phyloP scores from a whole-genome alignment of 2,113 vertebrate genomes.

The Cyprinodon variegatus region DNA sequence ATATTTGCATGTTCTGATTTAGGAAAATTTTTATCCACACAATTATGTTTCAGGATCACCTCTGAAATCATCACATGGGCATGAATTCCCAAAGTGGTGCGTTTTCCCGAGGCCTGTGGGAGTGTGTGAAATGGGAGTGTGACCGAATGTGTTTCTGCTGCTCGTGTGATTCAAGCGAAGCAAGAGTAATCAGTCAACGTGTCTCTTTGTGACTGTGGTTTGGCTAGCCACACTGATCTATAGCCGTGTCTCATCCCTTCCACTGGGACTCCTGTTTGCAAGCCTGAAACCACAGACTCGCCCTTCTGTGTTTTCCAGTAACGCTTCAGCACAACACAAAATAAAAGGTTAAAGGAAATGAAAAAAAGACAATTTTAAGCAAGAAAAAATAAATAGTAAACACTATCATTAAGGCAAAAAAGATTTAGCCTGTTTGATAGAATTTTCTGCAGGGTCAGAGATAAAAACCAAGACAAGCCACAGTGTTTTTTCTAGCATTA shows the following conservation, averaged over 20 bases:
- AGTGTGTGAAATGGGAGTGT: constrained; percentile 56
- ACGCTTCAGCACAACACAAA: not conserved
- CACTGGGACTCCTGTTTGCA: constrained; percentile 67
- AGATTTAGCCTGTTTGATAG: not conserved
- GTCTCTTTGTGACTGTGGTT: constrained; percentile 39
- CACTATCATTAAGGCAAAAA: not conserved
- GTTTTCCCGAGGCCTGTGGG: constrained; percentile 50
- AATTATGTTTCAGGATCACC: constrained; percentile 27
- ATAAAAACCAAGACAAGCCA: too few relatives aligned
- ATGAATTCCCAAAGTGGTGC: constrained; percentile 47
- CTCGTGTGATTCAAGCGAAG: constrained; percentile 64
- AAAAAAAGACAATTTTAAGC: not conserved
- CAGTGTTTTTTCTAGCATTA: not conserved
- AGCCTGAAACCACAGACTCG: constrained; percentile 66
- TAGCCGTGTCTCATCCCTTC: constrained; percentile 58
- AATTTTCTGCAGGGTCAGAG: too few relatives aligned
- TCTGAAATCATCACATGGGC: constrained; percentile 21
- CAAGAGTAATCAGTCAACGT: constrained; percentile 34
- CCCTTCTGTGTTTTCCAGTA: constrained; percentile 32
- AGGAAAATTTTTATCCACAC: constrained; percentile 19
- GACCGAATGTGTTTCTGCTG: constrained; percentile 57
- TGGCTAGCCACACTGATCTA: constrained; percentile 44
- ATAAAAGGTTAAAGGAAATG: not conserved
- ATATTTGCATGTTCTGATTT: constrained; percentile 1
- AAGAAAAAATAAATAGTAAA: not conserved